Evolutionary conservation across 2,888 invertebrate species (phyloP).

Genomic region (Anagyrus pseudococci): DNA sequence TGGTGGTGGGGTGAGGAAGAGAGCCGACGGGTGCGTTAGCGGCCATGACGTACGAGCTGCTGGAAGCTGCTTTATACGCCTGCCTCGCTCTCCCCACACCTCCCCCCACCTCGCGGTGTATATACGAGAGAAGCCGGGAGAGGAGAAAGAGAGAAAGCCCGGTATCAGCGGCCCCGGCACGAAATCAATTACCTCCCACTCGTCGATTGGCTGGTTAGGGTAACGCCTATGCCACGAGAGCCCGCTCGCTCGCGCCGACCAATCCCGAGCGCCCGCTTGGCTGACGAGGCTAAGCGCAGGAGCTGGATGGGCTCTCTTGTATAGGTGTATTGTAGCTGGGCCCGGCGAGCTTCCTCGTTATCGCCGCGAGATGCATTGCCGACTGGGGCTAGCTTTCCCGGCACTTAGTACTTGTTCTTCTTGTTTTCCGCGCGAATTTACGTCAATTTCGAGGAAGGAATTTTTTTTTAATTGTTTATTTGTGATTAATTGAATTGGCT

Average conservation of each 20-base stretch:
- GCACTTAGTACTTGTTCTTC: too few relatives aligned
- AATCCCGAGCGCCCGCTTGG: background rate
- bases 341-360: too few relatives aligned
- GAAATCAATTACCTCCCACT: constrained; percentile 54
- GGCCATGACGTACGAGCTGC: constrained; percentile 51
- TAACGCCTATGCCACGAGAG: background rate
- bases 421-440: too few relatives aligned
- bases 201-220: constrained; percentile 23
- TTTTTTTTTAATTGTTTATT: too few relatives aligned
- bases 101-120: background rate
- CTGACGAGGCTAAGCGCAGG: background rate
- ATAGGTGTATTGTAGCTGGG: too few relatives aligned
- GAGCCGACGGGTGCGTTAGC: constrained; percentile 42
- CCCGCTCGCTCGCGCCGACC: background rate
- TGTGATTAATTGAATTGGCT: too few relatives aligned
- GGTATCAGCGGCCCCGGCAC: constrained; percentile 52
- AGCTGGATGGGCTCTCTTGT: background rate
- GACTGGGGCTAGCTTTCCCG: too few relatives aligned
- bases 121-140: background rate
- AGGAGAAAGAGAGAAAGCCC: constrained; percentile 39
- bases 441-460: too few relatives aligned
- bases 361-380: too few relatives aligned
- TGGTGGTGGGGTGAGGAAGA: background rate
- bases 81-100: constrained; percentile 18
- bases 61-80: constrained; percentile 42